phyloP scores from a whole-genome alignment of 2,888 invertebrate genomes.

The Archips xylosteana region DNA sequence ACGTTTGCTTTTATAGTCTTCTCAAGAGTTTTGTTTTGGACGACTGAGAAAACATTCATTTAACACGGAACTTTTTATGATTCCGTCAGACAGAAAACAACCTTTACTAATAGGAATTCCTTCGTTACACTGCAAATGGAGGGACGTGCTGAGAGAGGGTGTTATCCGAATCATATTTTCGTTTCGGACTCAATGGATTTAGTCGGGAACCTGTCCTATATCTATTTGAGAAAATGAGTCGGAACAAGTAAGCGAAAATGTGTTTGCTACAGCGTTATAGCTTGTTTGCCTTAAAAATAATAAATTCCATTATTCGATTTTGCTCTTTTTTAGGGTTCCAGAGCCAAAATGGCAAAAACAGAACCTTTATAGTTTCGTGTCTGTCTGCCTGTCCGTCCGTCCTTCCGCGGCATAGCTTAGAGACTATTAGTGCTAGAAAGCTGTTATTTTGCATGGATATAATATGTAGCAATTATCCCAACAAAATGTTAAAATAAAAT shows the following conservation, averaged over 20 bases:
- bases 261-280: not conserved
- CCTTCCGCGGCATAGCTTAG: too few species aligned
- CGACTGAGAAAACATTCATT: slow-evolving; percentile 73
- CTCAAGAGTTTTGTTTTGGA: slow-evolving; percentile 68
- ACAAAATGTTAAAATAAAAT: too few species aligned
- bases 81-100: slow-evolving; percentile 76
- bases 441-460: too few species aligned
- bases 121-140: slow-evolving; percentile 78
- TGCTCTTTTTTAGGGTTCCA: not conserved
- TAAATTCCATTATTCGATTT: not conserved
- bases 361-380: too few species aligned
- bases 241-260: slow-evolving; percentile 10
- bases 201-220: slow-evolving; percentile 54
- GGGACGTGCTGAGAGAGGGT: slow-evolving; percentile 74
- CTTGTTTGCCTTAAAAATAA: not conserved
- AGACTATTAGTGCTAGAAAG: too few species aligned
- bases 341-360: too few species aligned
- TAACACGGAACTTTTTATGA: slow-evolving; percentile 76
- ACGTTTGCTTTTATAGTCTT: slow-evolving; percentile 70
- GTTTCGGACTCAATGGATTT: slow-evolving; percentile 70
- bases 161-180: slow-evolving; percentile 77
- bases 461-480: too few species aligned
- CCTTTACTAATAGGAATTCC: slow-evolving; percentile 80
- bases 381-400: too few species aligned
- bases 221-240: slow-evolving; percentile 38